Base-by-base conservation (phyloP, 2,113 vertebrate genomes). In the Callaeas wilsoni region DNA sequence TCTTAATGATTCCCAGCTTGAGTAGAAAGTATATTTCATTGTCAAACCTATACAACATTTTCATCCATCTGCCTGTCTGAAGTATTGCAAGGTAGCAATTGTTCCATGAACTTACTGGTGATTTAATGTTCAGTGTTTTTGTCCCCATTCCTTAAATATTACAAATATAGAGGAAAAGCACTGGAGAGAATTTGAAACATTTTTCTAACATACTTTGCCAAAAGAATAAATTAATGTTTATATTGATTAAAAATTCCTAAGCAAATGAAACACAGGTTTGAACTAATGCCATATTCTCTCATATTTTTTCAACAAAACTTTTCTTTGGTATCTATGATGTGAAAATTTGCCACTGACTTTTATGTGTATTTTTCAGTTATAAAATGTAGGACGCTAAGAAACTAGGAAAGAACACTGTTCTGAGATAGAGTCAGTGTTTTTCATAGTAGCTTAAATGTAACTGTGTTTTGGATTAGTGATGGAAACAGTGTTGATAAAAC, bases 31-130 rank as follows among this genome's bases (percentile, higher is more conserved):
- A 83, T 93, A 90, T 93, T 93, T 93, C 80, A 60, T 67, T 89
- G 93, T 96, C 90, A 92, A 70, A 42, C 16, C 23, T 64, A 33
- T 39, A 22, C 16, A 82, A 65, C 26, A 9, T 78, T 93, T 95
- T 96, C 83, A 96, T 95, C 83, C 44, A 52, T 97, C 90, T 95
- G 44, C 76, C 46, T 93, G 70, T 87, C 71, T 59, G 33, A 92
- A 84, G 30, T 70, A 81, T 30, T 60, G 41, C 52, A 93, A 85
- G 35, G 37, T 35, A 80, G 29, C 23, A 71, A 60, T 89, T 77
- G 1, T 63, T 95, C 59, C 73, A 53, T 63, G 32, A 90, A 44
- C 22, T 92, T 26, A 20, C 23, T 35, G 15, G 32, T 74, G 25
- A 73, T 80, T 87, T 86, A 84, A 44, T 57, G 33, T 19, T 93